Conservation (phyloP, 2,888 invertebrate genomes). For the Priocnemis perturbator region DNA sequence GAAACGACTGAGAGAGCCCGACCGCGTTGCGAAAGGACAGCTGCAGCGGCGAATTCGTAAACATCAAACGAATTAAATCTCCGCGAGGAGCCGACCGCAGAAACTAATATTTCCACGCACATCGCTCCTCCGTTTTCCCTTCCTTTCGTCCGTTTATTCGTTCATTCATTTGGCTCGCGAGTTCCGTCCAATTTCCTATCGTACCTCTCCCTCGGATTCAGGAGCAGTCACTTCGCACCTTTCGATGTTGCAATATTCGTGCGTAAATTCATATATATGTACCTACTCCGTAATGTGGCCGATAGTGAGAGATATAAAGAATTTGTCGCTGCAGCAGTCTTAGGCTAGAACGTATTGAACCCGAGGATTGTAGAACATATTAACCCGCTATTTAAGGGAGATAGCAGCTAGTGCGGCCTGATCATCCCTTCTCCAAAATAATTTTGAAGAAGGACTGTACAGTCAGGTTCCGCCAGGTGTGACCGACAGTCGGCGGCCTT, state of each 20-base stretch:
- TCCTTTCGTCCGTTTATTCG: slow-evolving; percentile 29
- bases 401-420: too few species aligned
- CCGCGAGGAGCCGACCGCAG: slow-evolving; percentile 74
- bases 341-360: too few species aligned
- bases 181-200: too few species aligned
- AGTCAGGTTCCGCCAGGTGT: slow-evolving; percentile 72
- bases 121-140: slow-evolving; percentile 49
- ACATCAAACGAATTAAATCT: slow-evolving; percentile 76
- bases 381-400: too few species aligned
- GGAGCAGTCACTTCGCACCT: too few species aligned
- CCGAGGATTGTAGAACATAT: neutral
- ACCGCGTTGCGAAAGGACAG: slow-evolving; percentile 51
- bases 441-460: slow-evolving; percentile 64
- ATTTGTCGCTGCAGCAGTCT: too few species aligned
- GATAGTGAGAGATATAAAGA: too few species aligned
- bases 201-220: slow-evolving; percentile 36
- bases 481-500: slow-evolving; percentile 73
- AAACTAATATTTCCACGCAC: slow-evolving; percentile 73
- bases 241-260: too few species aligned
- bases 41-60: slow-evolving; percentile 72
- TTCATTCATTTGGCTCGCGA: slow-evolving; percentile 11
- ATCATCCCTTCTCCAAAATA: too few species aligned
- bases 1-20: slow-evolving; percentile 9
- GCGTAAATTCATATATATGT: too few species aligned
- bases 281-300: too few species aligned